Evolutionary conservation across 2,797 vertebrate species (phyloP).

Genomic region (Microctenopoma steveboyesi): DNA sequence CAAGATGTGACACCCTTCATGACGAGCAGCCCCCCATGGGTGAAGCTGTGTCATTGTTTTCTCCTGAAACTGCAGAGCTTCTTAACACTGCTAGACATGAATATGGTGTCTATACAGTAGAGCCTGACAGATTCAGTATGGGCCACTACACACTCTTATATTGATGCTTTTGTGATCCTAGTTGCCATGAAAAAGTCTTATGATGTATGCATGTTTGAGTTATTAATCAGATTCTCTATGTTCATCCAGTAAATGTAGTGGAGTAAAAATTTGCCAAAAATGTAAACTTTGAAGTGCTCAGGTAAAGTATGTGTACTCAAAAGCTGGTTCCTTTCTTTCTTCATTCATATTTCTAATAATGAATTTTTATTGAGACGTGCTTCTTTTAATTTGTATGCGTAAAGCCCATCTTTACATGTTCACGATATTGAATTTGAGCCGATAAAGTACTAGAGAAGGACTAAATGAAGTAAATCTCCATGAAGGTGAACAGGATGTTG

Average conservation of each 20-base stretch:
- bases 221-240: too few relatives aligned
- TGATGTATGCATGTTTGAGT: too few relatives aligned
- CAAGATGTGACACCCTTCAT: background rate
- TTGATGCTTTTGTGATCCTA: too few relatives aligned
- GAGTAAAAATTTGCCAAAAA: too few relatives aligned
- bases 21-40: background rate
- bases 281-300: too few relatives aligned
- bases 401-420: background rate
- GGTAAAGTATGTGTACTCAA: too few relatives aligned
- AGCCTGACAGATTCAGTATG: too few relatives aligned
- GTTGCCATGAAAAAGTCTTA: too few relatives aligned
- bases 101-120: too few relatives aligned
- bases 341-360: background rate
- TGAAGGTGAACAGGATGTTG: constrained; percentile 15
- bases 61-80: background rate
- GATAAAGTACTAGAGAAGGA: background rate
- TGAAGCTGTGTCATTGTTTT: constrained; percentile 1
- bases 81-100: background rate
- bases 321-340: background rate
- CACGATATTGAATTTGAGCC: background rate
- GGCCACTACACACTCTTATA: too few relatives aligned
- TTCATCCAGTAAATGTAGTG: too few relatives aligned
- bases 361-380: constrained; percentile 12
- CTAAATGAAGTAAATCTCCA: background rate
- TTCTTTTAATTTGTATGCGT: background rate